Conservation (phyloP, 1,140 invertebrate genomes). For the Heterodera schachtii region DNA sequence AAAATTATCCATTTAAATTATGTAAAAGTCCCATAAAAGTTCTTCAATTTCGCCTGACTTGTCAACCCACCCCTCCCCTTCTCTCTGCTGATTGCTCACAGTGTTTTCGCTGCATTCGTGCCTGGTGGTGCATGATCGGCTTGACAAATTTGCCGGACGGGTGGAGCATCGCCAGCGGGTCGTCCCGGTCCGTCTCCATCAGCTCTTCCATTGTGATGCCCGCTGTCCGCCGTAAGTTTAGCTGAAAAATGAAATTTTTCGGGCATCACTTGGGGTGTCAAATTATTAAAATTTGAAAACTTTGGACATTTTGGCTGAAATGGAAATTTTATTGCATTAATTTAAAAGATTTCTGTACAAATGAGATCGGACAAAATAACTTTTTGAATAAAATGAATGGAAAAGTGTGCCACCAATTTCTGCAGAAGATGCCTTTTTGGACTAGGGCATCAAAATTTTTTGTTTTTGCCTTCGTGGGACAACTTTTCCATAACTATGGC, state of each 20-base stretch:
- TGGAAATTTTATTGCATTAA: neutral
- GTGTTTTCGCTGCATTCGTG: constrained; percentile 59
- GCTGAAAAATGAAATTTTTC: constrained; percentile 45
- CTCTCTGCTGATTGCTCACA: neutral
- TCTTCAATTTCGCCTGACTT: no score
- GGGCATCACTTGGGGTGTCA: neutral
- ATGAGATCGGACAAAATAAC: no score
- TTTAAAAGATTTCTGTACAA: no score
- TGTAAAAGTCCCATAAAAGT: no score
- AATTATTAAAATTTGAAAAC: neutral
- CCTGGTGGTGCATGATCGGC: constrained; percentile 85
- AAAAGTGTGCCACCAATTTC: no score
- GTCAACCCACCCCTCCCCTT: neutral
- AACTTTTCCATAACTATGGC: no score
- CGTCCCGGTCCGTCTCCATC: constrained; percentile 84
- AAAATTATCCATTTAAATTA: no score
- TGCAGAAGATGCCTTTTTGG: no score
- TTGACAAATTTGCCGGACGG: constrained; percentile 86
- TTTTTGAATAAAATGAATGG: no score
- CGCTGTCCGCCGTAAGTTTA: constrained; percentile 86
- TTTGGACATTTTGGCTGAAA: neutral
- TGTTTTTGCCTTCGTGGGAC: no score
- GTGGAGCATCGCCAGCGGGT: constrained; percentile 87
- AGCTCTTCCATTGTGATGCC: constrained; percentile 92
- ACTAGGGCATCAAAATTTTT: no score